Base-by-base conservation (phyloP, 1,140 invertebrate genomes). In the Heliothis virescens region DNA sequence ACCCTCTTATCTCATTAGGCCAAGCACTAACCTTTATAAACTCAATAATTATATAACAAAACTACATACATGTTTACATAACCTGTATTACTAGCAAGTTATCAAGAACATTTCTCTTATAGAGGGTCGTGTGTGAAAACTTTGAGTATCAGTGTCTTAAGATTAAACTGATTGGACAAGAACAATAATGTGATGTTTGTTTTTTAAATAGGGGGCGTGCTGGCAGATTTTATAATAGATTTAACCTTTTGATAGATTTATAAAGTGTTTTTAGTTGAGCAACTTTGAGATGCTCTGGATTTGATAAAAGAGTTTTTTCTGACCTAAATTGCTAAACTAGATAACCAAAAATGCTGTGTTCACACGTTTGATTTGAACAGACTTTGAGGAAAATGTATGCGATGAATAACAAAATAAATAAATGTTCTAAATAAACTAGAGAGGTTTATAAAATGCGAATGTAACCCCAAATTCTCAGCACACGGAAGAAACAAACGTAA, bases 41-140 rank as follows among this genome's bases (percentile, higher is more conserved):
- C 86, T 82, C 83, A 85, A 76, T 78, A 82, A 90, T 90, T 87
- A 89, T 83, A 82, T 83, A 91, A 88, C 86, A 90, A 89, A 91
- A 89, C 82, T 82, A 41, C 34, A 41, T 41, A 41, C 9, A 88
- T 90, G 88, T 91, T 91, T 91, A 88, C 85, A 86, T 82, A 89
- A 83, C 81, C 76, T 48, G 41, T 10, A 71, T 50, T 71, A 29
- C 67, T 52, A 50, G 63, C 16, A 52, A 67, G 86, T 90, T 89
- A 89, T 87, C 75, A n/a, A 4, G 48, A n/a, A 77, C 86, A 87
- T 89, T 87, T 85, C 90, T 91, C 89, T 90, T 79, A 77, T 85
- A 83, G 29, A 73, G 29, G 41, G 59, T 59, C 29, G 71, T 73
- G 71, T 73, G 71, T 73, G 71, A 73, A 73, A 57, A 41, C n/a